phyloP scores from a whole-genome alignment of 2,888 invertebrate genomes.

The Leucozona laternaria region DNA sequence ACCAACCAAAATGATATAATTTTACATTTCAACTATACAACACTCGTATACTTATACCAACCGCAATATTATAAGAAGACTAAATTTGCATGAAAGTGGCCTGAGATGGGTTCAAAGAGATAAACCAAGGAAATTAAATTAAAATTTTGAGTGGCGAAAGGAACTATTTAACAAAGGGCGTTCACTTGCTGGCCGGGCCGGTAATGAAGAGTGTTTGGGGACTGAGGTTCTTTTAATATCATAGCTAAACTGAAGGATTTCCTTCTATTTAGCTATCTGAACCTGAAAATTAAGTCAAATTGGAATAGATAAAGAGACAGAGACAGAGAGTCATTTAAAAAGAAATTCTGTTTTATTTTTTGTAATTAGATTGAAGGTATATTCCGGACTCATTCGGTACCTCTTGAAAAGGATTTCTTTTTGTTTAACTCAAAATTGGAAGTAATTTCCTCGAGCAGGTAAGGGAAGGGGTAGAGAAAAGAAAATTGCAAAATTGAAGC shows the following conservation, averaged over 20 bases:
- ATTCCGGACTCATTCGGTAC: background rate
- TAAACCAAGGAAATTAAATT: conserved; percentile 30
- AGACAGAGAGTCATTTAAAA: conserved; percentile 10
- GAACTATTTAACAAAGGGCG: conserved; percentile 33
- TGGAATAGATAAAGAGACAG: conserved; percentile 10
- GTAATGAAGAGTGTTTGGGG: conserved; percentile 3
- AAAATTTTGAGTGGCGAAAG: conserved; percentile 35
- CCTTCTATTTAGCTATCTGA: conserved; percentile 29
- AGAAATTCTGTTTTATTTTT: background rate
- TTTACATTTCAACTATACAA: conserved; percentile 11
- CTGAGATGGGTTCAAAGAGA: conserved; percentile 25
- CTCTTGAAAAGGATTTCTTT: background rate
- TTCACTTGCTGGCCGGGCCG: background rate
- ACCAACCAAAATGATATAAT: conserved; percentile 22
- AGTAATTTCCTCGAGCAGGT: background rate
- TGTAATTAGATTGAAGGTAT: conserved; percentile 14
- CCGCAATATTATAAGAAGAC: conserved; percentile 21
- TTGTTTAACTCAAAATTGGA: conserved; percentile 17
- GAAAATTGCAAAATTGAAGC: conserved; percentile 7
- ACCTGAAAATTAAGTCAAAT: conserved; percentile 41
- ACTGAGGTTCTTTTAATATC: background rate
- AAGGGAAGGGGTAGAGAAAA: background rate
- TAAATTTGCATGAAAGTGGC: conserved; percentile 14
- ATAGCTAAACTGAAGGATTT: conserved; percentile 9
- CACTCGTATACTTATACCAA: background rate